A percentile compares a stretch with the other conserved stretches of the same genome.
Conservation (phyloP, 2,113 vertebrate species). For the Perognathus longimembris region DNA sequence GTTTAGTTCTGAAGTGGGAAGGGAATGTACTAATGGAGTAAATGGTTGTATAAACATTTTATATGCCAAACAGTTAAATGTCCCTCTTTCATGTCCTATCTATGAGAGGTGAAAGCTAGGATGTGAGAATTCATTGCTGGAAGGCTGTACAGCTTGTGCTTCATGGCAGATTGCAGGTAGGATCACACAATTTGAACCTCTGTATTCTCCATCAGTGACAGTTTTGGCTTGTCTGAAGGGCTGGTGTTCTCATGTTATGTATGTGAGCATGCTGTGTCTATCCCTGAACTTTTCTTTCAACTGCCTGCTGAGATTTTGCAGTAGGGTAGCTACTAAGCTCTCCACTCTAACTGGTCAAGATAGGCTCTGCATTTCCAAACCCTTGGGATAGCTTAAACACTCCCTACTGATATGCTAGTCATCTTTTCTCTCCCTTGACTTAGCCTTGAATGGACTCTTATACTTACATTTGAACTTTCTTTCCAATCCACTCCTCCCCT, state of each 20-base stretch:
- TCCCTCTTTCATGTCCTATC: slow-evolving; percentile 36
- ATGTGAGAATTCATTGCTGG: not conserved
- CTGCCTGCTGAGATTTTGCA: not conserved
- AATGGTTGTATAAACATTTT: slow-evolving; percentile 69
- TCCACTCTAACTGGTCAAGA: not conserved
- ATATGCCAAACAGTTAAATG: slow-evolving; percentile 66
- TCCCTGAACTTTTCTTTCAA: not conserved
- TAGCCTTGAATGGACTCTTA: not conserved
- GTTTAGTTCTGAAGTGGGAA: slow-evolving; percentile 71
- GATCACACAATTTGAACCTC: not conserved
- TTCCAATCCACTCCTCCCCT: not conserved
- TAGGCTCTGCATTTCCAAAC: not conserved
- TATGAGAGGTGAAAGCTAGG: not conserved
- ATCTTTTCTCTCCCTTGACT: not conserved
- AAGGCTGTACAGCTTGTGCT: not conserved
- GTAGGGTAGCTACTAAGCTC: not conserved
- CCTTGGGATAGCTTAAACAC: not conserved
- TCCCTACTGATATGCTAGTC: not conserved
- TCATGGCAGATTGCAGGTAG: not conserved
- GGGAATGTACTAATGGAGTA: slow-evolving; percentile 72
- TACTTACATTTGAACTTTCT: not conserved
- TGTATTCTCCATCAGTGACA: not conserved
- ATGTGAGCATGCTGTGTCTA: not conserved
- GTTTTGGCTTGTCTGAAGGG: not conserved
- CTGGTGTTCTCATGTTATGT: not conserved